Evolutionary conservation across 2,113 vertebrate species (phyloP).

Genomic region (Dipodomys stephensi): DNA sequence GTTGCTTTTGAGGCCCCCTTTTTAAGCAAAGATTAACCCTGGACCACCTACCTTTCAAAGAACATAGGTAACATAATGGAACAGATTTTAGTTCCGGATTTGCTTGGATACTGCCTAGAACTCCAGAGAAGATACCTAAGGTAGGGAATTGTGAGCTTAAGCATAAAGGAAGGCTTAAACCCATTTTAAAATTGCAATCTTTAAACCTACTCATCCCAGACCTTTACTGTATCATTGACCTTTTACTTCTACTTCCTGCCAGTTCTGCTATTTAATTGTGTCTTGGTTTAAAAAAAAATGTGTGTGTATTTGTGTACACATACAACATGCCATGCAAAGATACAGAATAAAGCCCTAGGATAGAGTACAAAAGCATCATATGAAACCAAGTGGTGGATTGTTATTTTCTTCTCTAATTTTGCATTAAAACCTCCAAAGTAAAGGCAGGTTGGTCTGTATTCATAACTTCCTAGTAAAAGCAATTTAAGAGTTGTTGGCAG

Average conservation of each 20-base stretch:
- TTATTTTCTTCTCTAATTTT: constrained; percentile 22
- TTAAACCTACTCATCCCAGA: background rate
- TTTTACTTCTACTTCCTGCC: background rate
- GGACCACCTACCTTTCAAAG: background rate
- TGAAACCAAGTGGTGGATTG: background rate
- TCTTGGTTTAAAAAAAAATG: background rate
- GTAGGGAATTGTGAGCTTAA: background rate
- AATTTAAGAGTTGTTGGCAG: background rate
- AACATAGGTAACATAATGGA: background rate
- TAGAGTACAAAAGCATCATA: constrained; percentile 44
- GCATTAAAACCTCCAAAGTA: background rate
- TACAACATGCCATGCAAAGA: background rate
- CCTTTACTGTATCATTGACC: background rate
- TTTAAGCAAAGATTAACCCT: constrained; percentile 22
- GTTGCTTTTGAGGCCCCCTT: background rate
- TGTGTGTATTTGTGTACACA: background rate
- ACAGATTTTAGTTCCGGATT: background rate
- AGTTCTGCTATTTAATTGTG: constrained; percentile 6
- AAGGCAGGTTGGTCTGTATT: background rate
- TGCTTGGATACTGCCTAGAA: background rate
- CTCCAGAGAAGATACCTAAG: background rate
- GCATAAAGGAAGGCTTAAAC: background rate
- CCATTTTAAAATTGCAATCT: background rate
- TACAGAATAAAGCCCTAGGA: constrained; percentile 9
- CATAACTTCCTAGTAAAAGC: background rate